A percentile compares a stretch with the other conserved stretches of the same genome.
These are phyloP conservation scores for Cheilosia impressa DNA, from an alignment of 2,888 invertebrate species.

Conservation along the genomic window DNA sequence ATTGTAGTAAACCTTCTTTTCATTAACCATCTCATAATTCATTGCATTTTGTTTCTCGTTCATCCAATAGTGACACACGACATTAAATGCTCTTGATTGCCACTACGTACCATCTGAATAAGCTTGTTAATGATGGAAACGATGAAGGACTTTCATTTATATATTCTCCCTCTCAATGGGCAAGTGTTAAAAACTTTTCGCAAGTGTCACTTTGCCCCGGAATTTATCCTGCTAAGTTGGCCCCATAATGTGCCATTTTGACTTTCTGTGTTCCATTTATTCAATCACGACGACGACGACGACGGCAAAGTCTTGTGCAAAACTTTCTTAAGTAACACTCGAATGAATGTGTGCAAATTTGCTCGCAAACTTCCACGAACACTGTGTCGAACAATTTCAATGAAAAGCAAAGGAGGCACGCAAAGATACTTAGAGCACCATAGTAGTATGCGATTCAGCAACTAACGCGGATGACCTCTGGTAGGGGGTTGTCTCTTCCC, in stretches of 20 bases:
- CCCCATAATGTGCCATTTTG: conserved; percentile 62
- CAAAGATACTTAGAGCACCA: conserved; percentile 15
- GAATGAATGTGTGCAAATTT: conserved; percentile 69
- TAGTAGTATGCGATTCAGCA: neutral
- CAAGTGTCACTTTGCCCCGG: conserved; percentile 51
- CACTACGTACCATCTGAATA: conserved; percentile 51
- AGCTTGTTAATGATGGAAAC: conserved; percentile 63
- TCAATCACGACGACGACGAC: conserved; percentile 62
- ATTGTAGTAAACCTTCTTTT: conserved; percentile 18
- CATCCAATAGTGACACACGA: conserved; percentile 47
- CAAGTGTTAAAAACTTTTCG: conserved; percentile 42
- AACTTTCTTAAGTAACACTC: conserved; percentile 69
- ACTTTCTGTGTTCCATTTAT: conserved; percentile 62
- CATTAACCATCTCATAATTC: conserved; percentile 19
- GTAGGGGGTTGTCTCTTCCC: neutral
- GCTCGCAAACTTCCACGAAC: conserved; percentile 57
- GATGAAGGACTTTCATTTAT: conserved; percentile 52
- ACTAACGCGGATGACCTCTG: conserved; percentile 48
- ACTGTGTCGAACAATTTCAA: conserved; percentile 59
- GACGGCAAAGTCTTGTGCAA: conserved; percentile 43
- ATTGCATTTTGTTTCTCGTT: conserved; percentile 18
- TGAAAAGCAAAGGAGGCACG: conserved; percentile 39
- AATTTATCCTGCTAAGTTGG: conserved; percentile 59
- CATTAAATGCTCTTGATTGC: conserved; percentile 54
- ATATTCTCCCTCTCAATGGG: conserved; percentile 12